A percentile compares a stretch with the other conserved stretches of the same genome.
Evolutionary conservation across 92 coral and sea anemone species (phyloP).

Genomic region (Palythoa grandis): DNA sequence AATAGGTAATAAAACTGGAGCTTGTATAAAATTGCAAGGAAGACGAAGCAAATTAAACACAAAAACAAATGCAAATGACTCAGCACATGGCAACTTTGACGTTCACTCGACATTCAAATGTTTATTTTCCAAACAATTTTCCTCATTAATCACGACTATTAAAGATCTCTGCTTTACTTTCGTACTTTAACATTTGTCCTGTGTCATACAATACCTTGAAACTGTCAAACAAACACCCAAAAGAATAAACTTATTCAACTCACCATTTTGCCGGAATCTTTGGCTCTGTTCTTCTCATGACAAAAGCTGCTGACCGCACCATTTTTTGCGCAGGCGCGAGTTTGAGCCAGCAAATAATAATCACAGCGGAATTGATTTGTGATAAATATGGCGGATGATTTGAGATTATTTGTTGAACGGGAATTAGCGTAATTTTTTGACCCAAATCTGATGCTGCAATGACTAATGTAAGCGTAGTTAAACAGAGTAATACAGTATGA

Average conservation of each 20-base stretch:
- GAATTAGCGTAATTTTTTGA: background rate
- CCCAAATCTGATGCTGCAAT: background rate
- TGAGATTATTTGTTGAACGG: background rate
- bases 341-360: conserved; percentile 55
- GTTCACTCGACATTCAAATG: background rate
- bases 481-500: background rate
- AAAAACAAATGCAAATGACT: conserved; percentile 44
- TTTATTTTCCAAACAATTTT: background rate
- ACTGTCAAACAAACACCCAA: background rate
- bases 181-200: background rate
- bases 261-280: conserved; percentile 64
- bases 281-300: conserved; percentile 32
- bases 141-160: background rate
- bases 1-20: background rate
- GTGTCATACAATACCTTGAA: conserved; percentile 4
- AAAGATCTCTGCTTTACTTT: background rate
- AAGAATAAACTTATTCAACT: conserved; percentile 14
- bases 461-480: background rate
- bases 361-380: conserved; percentile 22
- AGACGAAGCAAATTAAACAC: background rate
- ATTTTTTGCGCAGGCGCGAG: conserved; percentile 48
- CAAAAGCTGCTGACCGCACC: conserved; percentile 50
- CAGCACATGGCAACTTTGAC: conserved; percentile 63
- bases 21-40: no score
- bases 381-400: conserved; percentile 38